Evolutionary conservation across 2,797 vertebrate species (phyloP).

Genomic region (Naso thynnoides): DNA sequence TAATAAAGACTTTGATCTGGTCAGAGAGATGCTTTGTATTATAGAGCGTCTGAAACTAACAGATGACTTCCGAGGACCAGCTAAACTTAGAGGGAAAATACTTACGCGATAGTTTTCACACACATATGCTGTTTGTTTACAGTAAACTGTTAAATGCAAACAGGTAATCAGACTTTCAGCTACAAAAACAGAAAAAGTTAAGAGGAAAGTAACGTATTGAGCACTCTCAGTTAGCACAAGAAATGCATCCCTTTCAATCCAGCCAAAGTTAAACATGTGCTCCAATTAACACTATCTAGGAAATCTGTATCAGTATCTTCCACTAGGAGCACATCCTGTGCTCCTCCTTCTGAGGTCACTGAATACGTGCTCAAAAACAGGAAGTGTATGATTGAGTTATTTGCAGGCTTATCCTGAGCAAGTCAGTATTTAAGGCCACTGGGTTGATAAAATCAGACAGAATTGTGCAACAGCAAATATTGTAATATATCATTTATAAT

Average conservation of each 20-base stretch:
- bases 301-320: slow-evolving; percentile 75
- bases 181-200: neutral
- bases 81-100: slow-evolving; percentile 17
- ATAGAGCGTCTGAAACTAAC: neutral
- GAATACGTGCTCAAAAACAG: slow-evolving; percentile 82
- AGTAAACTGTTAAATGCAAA: slow-evolving; percentile 16
- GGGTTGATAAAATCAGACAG: slow-evolving; percentile 72
- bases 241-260: slow-evolving; percentile 61
- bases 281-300: slow-evolving; percentile 76
- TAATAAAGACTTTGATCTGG: slow-evolving; percentile 21
- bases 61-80: slow-evolving; percentile 27
- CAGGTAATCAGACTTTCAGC: neutral
- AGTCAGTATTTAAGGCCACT: slow-evolving; percentile 58
- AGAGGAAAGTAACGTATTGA: too few relatives aligned
- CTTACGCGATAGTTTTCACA: slow-evolving; percentile 20
- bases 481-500: slow-evolving; percentile 11
- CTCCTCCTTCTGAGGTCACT: slow-evolving; percentile 78
- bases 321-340: slow-evolving; percentile 78
- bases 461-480: slow-evolving; percentile 31
- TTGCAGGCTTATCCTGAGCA: slow-evolving; percentile 75
- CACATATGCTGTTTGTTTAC: slow-evolving; percentile 31
- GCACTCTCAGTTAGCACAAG: slow-evolving; percentile 31
- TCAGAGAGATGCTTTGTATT: slow-evolving; percentile 2
- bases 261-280: slow-evolving; percentile 52
- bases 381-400: slow-evolving; percentile 80